These are phyloP conservation scores for Calephelis nemesis DNA, from an alignment of 1,140 invertebrate genomes.

Conservation along the genomic window DNA sequence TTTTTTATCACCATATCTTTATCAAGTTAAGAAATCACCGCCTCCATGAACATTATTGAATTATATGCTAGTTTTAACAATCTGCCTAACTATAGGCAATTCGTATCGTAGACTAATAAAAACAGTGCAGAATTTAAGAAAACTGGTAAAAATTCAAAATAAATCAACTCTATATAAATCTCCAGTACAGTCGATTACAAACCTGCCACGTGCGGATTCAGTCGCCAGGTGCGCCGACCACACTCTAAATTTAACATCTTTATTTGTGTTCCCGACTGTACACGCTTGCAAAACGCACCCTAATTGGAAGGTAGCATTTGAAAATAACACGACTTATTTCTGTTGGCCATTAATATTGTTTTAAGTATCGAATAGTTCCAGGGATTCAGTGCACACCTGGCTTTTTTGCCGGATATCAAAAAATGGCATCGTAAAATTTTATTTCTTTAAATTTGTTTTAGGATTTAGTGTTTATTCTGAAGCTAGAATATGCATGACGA, in stretches of 20 bases:
- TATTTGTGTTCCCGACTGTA: slow-evolving; percentile 65
- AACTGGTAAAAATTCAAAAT: background rate
- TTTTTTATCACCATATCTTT: no score
- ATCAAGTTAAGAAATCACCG: no score
- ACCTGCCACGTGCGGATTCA: slow-evolving; percentile 44
- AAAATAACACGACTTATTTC: slow-evolving; percentile 51
- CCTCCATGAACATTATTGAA: no score
- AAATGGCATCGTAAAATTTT: background rate
- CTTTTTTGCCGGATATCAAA: slow-evolving; percentile 20
- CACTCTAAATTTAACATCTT: slow-evolving; percentile 73
- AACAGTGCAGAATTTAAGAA: no score
- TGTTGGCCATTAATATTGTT: slow-evolving; percentile 32
- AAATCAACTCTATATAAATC: slow-evolving; percentile 43
- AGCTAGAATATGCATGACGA: no score
- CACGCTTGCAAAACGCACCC: slow-evolving; percentile 42
- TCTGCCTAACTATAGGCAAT: no score
- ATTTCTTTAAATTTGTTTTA: background rate
- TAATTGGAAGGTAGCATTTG: slow-evolving; percentile 53
- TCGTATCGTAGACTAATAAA: no score
- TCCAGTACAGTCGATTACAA: slow-evolving; percentile 54
- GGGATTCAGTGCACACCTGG: slow-evolving; percentile 32
- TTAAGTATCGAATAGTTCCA: slow-evolving; percentile 26
- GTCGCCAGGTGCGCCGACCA: slow-evolving; percentile 61
- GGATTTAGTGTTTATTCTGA: background rate
- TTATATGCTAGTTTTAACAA: no score